Evolutionary conservation across 2,888 invertebrate species (phyloP).

Genomic region (Lochmaea crataegi): DNA sequence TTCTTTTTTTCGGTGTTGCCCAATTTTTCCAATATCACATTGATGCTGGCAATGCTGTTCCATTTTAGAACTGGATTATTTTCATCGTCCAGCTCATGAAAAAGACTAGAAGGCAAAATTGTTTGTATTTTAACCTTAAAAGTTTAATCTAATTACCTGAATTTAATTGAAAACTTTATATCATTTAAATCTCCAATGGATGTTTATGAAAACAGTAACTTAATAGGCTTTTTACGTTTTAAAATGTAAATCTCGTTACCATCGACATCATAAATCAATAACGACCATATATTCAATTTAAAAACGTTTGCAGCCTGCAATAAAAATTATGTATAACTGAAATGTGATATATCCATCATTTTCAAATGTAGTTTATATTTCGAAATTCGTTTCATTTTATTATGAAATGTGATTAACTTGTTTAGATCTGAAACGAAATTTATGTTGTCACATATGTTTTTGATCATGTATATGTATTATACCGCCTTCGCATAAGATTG

Average conservation of each 20-base stretch:
- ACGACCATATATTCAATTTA: neutral
- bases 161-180: neutral
- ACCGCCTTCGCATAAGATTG: constrained; percentile 3
- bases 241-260: neutral
- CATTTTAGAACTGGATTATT: no score
- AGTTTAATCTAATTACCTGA: no score
- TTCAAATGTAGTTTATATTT: constrained; percentile 12
- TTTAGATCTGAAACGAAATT: constrained; percentile 5
- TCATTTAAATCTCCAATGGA: neutral
- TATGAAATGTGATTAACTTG: constrained; percentile 15
- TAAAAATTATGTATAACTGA: constrained; percentile 9
- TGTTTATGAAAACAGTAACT: neutral
- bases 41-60: no score
- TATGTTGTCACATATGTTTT: constrained; percentile 16
- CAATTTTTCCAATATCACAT: no score
- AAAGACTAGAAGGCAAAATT: no score
- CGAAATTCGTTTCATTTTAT: constrained; percentile 15
- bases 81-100: no score
- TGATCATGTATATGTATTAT: constrained; percentile 3
- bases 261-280: neutral
- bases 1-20: no score
- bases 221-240: neutral
- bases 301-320: neutral
- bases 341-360: constrained; percentile 10
- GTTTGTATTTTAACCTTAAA: no score